Evolutionary conservation across 2,113 vertebrate genomes (phyloP), one percentile per base, ranked within the genome.

Genomic region (Urocolius indicus): DNA sequence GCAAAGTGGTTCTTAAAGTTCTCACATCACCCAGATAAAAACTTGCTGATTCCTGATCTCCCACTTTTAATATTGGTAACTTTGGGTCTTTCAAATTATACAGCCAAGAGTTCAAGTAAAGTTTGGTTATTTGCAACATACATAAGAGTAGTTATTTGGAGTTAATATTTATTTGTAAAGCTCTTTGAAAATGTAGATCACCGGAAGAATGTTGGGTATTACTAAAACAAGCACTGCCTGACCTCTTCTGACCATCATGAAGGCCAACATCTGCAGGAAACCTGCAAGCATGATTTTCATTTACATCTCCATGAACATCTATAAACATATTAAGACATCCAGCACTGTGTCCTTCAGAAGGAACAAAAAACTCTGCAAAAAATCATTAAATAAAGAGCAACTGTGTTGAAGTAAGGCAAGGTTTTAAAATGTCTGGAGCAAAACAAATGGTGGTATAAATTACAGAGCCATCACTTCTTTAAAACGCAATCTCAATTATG

Each of bases 351-450:
- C 52, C 62, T 94, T 92, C 73, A 89, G 58, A 72, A 87, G 8
- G 22, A 84, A 76, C 58, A 89, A 92, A 90, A 82, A 84, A 34
- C 1, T 5, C 1, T 45, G 34, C 41, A 89, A 78, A 81, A 83
- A 89, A 79, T 61, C 69, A 89, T 36, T 69, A 69, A n/a, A 61
- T 91, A 76, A 87, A 90, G 89, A 48, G 63, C 61, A 45, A 65
- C 36, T 51, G 26, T 75, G 52, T 22, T 82, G 49, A 77, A 79
- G 27, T 74, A 94, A 92, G 32, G 41, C 75, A 84, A 89, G 77
- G n/a, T 82, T 88, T 89, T 63, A 79, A 87, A 89, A 49, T 81
- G 59, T 79, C 21, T 73, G n/a, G 32, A 23, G 30, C 65, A 90
- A 86, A 95, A 90, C 23, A 78, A 90, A 93, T 1, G 4, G 76